A percentile compares a stretch with the other conserved stretches of the same genome.
phyloP scores from a whole-genome alignment of 2,113 vertebrate genomes.

The Corythoichthys haematopterus region DNA sequence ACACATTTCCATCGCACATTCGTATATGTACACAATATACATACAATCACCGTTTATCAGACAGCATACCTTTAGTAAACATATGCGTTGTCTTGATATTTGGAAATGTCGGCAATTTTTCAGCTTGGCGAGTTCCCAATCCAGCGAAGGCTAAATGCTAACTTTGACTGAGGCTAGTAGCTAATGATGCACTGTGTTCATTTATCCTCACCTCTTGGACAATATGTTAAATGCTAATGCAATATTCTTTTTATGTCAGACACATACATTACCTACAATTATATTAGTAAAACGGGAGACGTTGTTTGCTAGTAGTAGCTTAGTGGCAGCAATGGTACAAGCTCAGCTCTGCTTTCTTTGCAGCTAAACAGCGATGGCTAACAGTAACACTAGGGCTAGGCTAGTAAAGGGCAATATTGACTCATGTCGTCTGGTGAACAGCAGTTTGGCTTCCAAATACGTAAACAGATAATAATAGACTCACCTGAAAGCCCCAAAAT shows the following conservation, averaged over 20 bases:
- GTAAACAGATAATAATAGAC: conserved; percentile 2
- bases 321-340: neutral
- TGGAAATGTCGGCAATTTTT: neutral
- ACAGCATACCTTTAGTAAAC: neutral
- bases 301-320: neutral
- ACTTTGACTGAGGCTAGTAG: neutral
- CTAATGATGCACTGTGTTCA: neutral
- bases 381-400: conserved; percentile 11
- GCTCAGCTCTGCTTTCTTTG: conserved; percentile 6
- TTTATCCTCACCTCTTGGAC: neutral
- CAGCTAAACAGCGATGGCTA: conserved; percentile 22
- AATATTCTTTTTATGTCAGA: neutral
- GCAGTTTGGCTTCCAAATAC: neutral
- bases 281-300: neutral
- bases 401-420: conserved; percentile 1
- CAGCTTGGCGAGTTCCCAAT: conserved; percentile 13
- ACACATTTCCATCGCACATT: neutral
- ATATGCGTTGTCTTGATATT: neutral
- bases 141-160: conserved; percentile 3
- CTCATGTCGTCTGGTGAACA: neutral
- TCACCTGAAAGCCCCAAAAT: conserved; percentile 24
- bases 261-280: neutral
- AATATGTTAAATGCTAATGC: neutral
- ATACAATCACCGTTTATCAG: no score
- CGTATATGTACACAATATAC: no score